Base-by-base conservation (phyloP, 2,888 invertebrate species). In the Scelioninae gen. 2 region DNA sequence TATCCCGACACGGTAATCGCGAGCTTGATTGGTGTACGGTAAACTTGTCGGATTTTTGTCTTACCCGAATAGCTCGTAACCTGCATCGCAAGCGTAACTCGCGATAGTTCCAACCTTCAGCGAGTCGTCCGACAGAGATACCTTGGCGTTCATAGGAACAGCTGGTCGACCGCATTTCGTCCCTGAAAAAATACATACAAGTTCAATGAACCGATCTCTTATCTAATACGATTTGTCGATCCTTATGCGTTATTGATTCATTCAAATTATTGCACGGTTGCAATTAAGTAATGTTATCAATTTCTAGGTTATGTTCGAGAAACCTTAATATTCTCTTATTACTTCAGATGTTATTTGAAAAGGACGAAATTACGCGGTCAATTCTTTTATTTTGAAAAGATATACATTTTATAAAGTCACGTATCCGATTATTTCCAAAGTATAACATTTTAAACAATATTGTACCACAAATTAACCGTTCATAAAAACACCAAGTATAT, bases 61-160 rank as follows among this genome's bases (percentile, higher is more conserved):
- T 86, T 82, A 89, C 88, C 96, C 96, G 84, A 96, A 96, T 10
- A 96, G 90, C 85, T 96, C 95, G 86, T 95, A 96, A 10, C 94
- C 96, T 31, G 93, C 91, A 85, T 96, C 96, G 83, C 96, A 96
- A 75, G 91, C 90, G 87, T 95, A 96, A 25, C 90, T 91, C 37
- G 95, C 95, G 10, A 88, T 86, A 0, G 91, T 90, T 33, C 92
- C 92, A 4, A 88, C 86, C 75, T 84, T 82, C 75, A 90, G 88
- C 77, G 82, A 87, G 73, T 89, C 88, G 77, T 87, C 89, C 78
- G 91, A 90, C 76, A 92, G 86, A 31, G 89, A 87, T 52, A 95
- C 92, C 83, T 90, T 90, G 65, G 95, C 92, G 87, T 96, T 96
- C 64, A 93, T 88, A 15, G 95, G 95, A 78, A 96, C 93, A 10